Conservation (phyloP, 2,797 vertebrate genomes). For the Diplodus sargus region DNA sequence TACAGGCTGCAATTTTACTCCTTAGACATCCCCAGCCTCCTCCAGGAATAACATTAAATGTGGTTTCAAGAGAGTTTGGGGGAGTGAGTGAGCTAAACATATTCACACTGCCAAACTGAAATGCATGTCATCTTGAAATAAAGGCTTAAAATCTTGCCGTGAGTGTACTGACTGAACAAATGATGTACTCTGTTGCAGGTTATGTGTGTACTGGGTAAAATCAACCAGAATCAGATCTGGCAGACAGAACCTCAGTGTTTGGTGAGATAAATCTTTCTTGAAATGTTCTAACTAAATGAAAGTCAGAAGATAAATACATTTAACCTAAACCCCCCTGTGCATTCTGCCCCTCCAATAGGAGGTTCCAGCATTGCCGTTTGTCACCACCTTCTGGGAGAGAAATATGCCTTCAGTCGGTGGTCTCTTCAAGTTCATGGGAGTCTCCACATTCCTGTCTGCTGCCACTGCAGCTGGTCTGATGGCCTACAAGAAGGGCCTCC, state of each 20-base stretch:
- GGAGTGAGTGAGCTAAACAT: too few species aligned
- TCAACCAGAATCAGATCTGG: slow-evolving; percentile 91
- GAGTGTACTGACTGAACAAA: background rate
- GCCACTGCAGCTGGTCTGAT: slow-evolving; percentile 82
- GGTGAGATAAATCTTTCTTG: slow-evolving; percentile 78
- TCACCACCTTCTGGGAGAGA: slow-evolving; percentile 92
- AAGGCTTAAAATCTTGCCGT: background rate
- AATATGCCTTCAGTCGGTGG: slow-evolving; percentile 92
- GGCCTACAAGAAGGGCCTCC: slow-evolving; percentile 89
- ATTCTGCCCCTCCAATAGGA: slow-evolving; percentile 83
- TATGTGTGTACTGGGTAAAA: slow-evolving; percentile 89
- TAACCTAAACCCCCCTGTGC: background rate
- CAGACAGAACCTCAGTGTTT: slow-evolving; percentile 88
- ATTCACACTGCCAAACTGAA: background rate
- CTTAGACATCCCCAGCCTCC: background rate
- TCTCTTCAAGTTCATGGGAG: slow-evolving; percentile 87
- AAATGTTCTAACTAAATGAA: background rate
- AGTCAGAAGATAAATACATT: background rate
- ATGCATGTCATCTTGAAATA: background rate
- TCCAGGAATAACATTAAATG: background rate
- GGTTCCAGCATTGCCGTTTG: slow-evolving; percentile 88
- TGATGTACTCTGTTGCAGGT: slow-evolving; percentile 81
- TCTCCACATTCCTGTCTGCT: slow-evolving; percentile 85
- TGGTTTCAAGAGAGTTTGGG: background rate
- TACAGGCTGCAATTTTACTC: background rate